Evolutionary conservation across 2,888 invertebrate genomes (phyloP).

Genomic region (Phrixothrix hirtus): DNA sequence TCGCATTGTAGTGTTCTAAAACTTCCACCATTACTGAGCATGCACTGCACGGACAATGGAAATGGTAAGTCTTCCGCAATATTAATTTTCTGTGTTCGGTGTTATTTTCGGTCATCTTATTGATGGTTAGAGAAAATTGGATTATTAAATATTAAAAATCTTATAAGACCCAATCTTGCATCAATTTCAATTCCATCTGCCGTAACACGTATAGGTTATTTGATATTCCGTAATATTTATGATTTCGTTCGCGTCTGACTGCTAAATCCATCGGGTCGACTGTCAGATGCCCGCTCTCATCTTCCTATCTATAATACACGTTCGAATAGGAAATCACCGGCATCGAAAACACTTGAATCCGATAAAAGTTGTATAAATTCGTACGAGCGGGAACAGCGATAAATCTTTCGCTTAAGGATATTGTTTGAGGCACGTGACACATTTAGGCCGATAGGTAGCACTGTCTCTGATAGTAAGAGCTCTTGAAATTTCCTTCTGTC

Average conservation of each 20-base stretch:
- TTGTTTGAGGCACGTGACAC: constrained; percentile 54
- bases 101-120: constrained; percentile 6
- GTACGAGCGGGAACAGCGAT: constrained; percentile 42
- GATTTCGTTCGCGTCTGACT: constrained; percentile 48
- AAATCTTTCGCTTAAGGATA: constrained; percentile 51
- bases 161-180: constrained; percentile 27
- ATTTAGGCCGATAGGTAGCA: constrained; percentile 43
- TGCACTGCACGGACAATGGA: constrained; percentile 59
- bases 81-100: constrained; percentile 8
- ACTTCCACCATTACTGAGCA: constrained; percentile 45
- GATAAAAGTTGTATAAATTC: constrained; percentile 54
- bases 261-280: constrained; percentile 45
- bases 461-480: constrained; percentile 49
- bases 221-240: constrained; percentile 53
- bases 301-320: constrained; percentile 43
- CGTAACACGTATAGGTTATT: constrained; percentile 44
- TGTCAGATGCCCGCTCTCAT: constrained; percentile 42
- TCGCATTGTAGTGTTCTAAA: constrained; percentile 40
- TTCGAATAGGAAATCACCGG: constrained; percentile 43
- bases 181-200: constrained; percentile 31
- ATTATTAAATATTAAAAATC: constrained; percentile 28
- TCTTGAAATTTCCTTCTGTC: constrained; percentile 40
- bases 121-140: constrained; percentile 20
- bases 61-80: constrained; percentile 48
- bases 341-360: constrained; percentile 45